These are phyloP conservation scores for Engystomops pustulosus DNA, from an alignment of 2,113 vertebrate genomes.

Conservation along the genomic window DNA sequence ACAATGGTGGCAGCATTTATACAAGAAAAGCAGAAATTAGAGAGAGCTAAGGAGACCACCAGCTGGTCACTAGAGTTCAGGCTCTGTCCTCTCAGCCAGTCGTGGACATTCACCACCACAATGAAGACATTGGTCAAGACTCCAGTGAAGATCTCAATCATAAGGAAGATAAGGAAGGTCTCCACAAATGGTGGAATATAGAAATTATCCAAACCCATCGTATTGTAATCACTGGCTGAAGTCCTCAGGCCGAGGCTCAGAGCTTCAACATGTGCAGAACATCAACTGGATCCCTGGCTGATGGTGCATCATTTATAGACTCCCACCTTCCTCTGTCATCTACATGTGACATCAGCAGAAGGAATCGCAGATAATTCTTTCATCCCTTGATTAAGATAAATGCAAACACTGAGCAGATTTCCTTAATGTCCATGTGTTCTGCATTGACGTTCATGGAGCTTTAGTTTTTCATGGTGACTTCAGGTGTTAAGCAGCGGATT, in stretches of 20 bases:
- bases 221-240: background rate
- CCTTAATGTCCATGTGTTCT: background rate
- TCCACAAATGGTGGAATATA: background rate
- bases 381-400: constrained; percentile 5
- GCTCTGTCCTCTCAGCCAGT: constrained; percentile 23
- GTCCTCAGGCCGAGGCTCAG: background rate
- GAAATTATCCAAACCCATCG: constrained; percentile 15
- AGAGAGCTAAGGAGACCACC: constrained; percentile 41
- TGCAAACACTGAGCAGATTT: constrained; percentile 18
- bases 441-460: background rate
- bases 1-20: background rate
- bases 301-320: background rate
- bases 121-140: constrained; percentile 36
- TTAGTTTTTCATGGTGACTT: background rate
- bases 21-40: constrained; percentile 15
- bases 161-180: constrained; percentile 5
- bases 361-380: background rate
- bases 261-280: background rate
- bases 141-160: background rate
- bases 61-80: constrained; percentile 30
- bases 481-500: background rate
- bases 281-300: background rate
- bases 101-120: background rate
- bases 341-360: constrained; percentile 14
- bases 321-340: background rate